Evolutionary conservation across 2,797 vertebrate genomes (phyloP), one percentile per base, ranked within the genome.

Genomic region (Poecilia wingei): DNA sequence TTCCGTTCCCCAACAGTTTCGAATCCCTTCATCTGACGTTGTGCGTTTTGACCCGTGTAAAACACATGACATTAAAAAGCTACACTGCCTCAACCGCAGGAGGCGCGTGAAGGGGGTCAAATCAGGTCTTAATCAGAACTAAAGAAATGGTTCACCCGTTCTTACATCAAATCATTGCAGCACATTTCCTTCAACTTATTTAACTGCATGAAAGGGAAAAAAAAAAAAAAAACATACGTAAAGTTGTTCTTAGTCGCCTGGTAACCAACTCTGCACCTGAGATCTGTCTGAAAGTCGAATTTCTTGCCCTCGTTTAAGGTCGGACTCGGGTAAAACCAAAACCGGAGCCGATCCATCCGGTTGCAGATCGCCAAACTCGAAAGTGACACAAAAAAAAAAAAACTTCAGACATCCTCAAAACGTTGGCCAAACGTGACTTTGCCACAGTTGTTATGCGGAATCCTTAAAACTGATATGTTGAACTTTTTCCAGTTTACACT

Each of bases 401-500:
- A 59, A 93, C 81, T 89, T 82, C 83, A 91, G 80, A 92, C 91
- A 86, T 91, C 85, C 80, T 92, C 81, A 49, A 86, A 87, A 86
- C 45, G 69, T 90, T 92, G 88, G 88, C 95, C 93, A 93, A 94
- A 93, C 91, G 81, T 71, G 81, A 92, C 84, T 94, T 95, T 91
- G 94, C 95, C 94, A 93, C 93, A 93, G 88, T 94, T 89, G 88
- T 94, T 89, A 95, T 94, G 84, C 41, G 81, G 90, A 28, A 79
- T 93, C 94, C 88, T 92, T 93, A 93, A 95, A 96, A 95, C 86
- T 92, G 95, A 87, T 92, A 93, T 91, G 86, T 94, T 86, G 85
- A 91, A 93, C 86, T 88, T 46, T 88, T 81, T 92, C 84, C 86
- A 53, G 94, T 94, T 90, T 92, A 95, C 93, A 95, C 88, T 81